phyloP scores from a whole-genome alignment of 2,797 vertebrate species.

The Gambelia wislizenii region DNA sequence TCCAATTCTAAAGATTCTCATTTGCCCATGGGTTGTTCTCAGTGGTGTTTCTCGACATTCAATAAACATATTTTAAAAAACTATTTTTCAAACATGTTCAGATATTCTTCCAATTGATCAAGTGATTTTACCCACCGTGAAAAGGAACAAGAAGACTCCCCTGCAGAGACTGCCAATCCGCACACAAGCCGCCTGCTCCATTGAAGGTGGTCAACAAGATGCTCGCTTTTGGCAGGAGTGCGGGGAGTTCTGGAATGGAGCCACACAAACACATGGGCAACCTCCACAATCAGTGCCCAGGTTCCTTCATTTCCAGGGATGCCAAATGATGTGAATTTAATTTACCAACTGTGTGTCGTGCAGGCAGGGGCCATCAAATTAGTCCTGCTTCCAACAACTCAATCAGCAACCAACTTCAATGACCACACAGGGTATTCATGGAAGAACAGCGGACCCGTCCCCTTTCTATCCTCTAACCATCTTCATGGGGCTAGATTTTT shows the following conservation, averaged over 20 bases:
- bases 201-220: constrained; percentile 25
- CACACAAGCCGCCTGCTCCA: constrained; percentile 9
- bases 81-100: too few species aligned
- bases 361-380: constrained; percentile 67
- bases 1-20: too few species aligned
- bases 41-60: too few species aligned
- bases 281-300: constrained; percentile 43
- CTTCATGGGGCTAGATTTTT: not conserved
- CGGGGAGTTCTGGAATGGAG: constrained; percentile 45
- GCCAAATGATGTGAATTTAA: constrained; percentile 67
- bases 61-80: too few species aligned
- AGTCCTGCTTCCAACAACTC: constrained; percentile 63
- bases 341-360: constrained; percentile 55
- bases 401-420: constrained; percentile 40
- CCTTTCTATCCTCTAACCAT: not conserved
- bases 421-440: not conserved
- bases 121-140: not conserved
- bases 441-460: not conserved
- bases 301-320: constrained; percentile 45
- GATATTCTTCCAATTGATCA: too few species aligned
- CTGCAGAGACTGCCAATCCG: not conserved
- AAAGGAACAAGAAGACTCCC: not conserved
- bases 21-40: too few species aligned
- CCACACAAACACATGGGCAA: constrained; percentile 57
- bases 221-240: constrained; percentile 11